phyloP scores from a whole-genome alignment of 2,888 invertebrate genomes.

The Hirudinaria manillensis region DNA sequence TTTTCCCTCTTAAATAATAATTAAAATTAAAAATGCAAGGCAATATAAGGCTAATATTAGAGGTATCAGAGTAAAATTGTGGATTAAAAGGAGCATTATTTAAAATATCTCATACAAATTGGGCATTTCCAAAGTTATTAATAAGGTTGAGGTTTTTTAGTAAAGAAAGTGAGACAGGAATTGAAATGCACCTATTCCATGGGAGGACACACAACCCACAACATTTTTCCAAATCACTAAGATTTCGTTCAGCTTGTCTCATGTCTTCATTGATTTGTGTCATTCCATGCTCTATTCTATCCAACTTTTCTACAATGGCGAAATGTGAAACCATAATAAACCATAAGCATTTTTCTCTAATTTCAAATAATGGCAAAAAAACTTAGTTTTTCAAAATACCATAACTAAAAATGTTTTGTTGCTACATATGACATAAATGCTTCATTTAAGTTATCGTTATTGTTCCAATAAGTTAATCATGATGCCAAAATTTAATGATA shows the following conservation, averaged over 20 bases:
- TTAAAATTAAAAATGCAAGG: no score
- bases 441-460: no score
- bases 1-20: background rate
- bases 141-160: no score
- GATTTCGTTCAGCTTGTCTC: constrained; percentile 98
- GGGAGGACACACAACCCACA: constrained; percentile 97
- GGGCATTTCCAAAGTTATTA: no score
- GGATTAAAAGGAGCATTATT: no score
- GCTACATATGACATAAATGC: background rate
- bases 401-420: background rate
- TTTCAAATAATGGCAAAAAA: background rate
- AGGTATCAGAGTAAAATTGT: no score
- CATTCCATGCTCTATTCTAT: constrained; percentile 98
- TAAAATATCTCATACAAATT: no score
- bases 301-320: constrained; percentile 79
- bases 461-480: background rate
- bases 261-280: constrained; percentile 99
- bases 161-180: no score
- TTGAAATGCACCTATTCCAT: constrained; percentile 74
- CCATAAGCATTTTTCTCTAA: background rate
- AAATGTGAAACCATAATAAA: background rate
- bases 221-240: constrained; percentile 99
- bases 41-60: no score
- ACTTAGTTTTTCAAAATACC: background rate
- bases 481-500: no score